A percentile compares a stretch with the other conserved stretches of the same genome.
Conservation (phyloP, 2,888 invertebrate genomes). For the Anthophora plumipes region DNA sequence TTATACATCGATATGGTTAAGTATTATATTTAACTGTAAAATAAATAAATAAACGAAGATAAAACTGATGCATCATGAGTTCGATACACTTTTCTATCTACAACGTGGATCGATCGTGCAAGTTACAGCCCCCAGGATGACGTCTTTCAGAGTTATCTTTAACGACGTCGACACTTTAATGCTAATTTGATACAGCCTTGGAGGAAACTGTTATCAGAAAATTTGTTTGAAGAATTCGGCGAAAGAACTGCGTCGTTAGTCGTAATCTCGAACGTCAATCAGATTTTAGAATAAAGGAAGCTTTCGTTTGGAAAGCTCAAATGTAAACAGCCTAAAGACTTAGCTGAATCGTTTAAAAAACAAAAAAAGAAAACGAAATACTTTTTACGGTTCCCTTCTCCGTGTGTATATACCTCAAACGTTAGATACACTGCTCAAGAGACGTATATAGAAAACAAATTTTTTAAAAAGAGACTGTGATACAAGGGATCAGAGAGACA, state of each 20-base stretch:
- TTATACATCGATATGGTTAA: neutral
- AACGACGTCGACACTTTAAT: neutral
- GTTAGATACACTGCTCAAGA: too few relatives aligned
- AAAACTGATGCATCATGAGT: slow-evolving; percentile 23
- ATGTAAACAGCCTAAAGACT: neutral
- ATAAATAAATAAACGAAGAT: slow-evolving; percentile 12
- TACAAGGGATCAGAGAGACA: neutral
- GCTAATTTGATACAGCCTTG: slow-evolving; percentile 1
- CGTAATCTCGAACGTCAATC: neutral
- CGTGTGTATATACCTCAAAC: neutral
- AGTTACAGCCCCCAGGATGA: slow-evolving; percentile 6
- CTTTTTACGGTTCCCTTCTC: neutral
- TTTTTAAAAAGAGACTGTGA: neutral
- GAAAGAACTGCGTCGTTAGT: slow-evolving; percentile 17
- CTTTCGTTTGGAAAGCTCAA: too few relatives aligned
- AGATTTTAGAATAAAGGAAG: neutral
- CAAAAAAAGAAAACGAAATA: too few relatives aligned
- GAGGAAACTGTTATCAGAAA: neutral
- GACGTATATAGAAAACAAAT: too few relatives aligned
- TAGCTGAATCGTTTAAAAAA: neutral
- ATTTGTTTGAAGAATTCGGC: neutral
- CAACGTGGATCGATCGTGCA: slow-evolving; percentile 13
- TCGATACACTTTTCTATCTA: slow-evolving; percentile 18
- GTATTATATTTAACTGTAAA: neutral
- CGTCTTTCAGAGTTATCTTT: slow-evolving; percentile 2